phyloP scores from a whole-genome alignment of 1,140 invertebrate species.

The Bicyclus anynana region DNA sequence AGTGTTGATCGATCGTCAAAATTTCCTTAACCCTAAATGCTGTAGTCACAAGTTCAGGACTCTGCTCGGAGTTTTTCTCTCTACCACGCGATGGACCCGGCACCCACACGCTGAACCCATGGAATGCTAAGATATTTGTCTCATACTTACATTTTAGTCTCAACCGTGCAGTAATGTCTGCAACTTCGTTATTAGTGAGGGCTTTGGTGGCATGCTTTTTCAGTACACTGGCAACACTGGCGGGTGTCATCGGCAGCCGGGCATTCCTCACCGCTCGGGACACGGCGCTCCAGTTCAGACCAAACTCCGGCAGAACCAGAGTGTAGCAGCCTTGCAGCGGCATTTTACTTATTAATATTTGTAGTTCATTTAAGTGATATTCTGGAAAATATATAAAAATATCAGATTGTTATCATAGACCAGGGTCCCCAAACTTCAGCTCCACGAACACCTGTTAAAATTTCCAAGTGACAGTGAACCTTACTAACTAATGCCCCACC shows the following conservation, averaged over 20 bases:
- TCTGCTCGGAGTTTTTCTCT: too few relatives aligned
- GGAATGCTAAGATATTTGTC: too few relatives aligned
- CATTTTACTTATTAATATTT: slow-evolving; percentile 47
- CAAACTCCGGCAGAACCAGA: slow-evolving; percentile 44
- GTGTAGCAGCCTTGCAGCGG: slow-evolving; percentile 40
- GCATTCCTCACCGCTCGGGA: slow-evolving; percentile 38
- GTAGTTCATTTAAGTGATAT: slow-evolving; percentile 10
- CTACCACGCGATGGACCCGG: too few relatives aligned
- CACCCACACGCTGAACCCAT: too few relatives aligned
- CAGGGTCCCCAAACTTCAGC: too few relatives aligned
- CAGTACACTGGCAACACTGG: slow-evolving; percentile 44
- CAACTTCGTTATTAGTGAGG: slow-evolving; percentile 35
- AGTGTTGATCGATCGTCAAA: too few relatives aligned
- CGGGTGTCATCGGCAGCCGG: slow-evolving; percentile 47
- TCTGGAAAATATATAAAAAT: neutral
- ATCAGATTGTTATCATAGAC: too few relatives aligned
- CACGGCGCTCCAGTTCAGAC: slow-evolving; percentile 48
- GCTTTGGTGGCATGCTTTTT: slow-evolving; percentile 36
- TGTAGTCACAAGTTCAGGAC: too few relatives aligned
- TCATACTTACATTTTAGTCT: slow-evolving; percentile 49
- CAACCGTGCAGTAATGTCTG: slow-evolving; percentile 40
- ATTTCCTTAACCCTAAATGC: too few relatives aligned
- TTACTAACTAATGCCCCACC: too few relatives aligned
- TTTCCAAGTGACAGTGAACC: too few relatives aligned
- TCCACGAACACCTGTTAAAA: too few relatives aligned